Evolutionary conservation across 2,797 vertebrate genomes (phyloP).

Genomic region (Acrocephalus scirpaceus): DNA sequence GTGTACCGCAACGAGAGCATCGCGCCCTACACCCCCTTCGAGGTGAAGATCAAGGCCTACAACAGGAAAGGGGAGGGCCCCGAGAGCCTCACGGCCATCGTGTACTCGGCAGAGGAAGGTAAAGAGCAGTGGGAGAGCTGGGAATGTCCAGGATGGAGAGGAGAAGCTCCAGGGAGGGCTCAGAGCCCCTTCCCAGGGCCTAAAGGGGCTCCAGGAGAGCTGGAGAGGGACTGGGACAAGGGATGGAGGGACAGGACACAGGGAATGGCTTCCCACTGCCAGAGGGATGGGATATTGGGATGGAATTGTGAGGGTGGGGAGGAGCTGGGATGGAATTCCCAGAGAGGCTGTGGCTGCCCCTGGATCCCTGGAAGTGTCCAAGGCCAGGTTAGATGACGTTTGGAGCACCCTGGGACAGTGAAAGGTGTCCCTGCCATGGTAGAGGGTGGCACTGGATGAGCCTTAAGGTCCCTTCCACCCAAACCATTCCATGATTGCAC

Average conservation of each 20-base stretch:
- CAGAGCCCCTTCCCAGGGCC: rapidly evolving
- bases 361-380: background rate
- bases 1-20: slow-evolving; percentile 91
- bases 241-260: background rate
- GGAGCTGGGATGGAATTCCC: background rate
- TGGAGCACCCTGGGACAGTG: background rate
- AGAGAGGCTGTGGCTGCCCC: background rate
- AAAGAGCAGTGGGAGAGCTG: background rate
- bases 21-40: slow-evolving; percentile 88
- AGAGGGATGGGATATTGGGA: background rate
- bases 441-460: background rate
- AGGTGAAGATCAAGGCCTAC: slow-evolving; percentile 92
- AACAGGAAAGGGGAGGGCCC: slow-evolving; percentile 92
- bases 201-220: background rate
- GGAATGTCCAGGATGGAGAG: background rate
- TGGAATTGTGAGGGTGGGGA: background rate
- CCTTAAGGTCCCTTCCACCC: background rate
- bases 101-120: slow-evolving; percentile 96
- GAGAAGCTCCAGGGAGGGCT: background rate
- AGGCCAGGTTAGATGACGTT: background rate
- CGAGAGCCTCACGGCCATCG: slow-evolving; percentile 87
- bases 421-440: background rate
- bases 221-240: background rate
- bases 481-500: background rate
- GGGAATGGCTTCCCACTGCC: background rate